phyloP scores from a whole-genome alignment of 92 coral and sea anemone species.

The Isaurus tuberculatus region DNA sequence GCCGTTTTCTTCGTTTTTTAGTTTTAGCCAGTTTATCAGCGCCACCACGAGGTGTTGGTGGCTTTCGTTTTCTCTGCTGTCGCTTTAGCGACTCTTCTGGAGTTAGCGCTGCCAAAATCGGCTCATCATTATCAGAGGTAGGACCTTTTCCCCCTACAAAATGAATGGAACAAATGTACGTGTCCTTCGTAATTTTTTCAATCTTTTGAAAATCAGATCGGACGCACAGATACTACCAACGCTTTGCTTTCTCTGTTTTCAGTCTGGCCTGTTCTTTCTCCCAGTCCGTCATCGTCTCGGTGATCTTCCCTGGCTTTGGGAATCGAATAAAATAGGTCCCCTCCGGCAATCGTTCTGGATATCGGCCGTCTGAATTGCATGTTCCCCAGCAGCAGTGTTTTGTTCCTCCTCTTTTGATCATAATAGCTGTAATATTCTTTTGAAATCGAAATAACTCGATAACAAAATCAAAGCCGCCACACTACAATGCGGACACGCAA shows the following conservation, averaged over 20 bases:
- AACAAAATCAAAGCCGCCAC: not conserved
- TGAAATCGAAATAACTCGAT: slow-evolving; percentile 19
- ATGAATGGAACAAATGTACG: slow-evolving; percentile 33
- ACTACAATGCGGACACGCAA: slow-evolving; percentile 15
- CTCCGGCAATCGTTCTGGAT: slow-evolving; percentile 10
- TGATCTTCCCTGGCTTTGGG: slow-evolving; percentile 34
- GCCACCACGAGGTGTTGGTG: slow-evolving; percentile 38
- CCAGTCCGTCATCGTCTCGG: slow-evolving; percentile 26
- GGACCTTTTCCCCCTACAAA: slow-evolving; percentile 29
- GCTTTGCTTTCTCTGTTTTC: slow-evolving; percentile 27
- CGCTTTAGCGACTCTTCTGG: slow-evolving; percentile 23
- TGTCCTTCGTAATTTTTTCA: slow-evolving; percentile 18
- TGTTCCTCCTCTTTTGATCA: slow-evolving; percentile 11
- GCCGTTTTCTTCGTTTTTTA: slow-evolving; percentile 13
- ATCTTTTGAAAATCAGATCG: slow-evolving; percentile 12
- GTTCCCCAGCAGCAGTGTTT: slow-evolving; percentile 21
- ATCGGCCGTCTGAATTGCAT: slow-evolving; percentile 9
- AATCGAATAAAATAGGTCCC: slow-evolving; percentile 10
- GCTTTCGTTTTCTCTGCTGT: slow-evolving; percentile 20
- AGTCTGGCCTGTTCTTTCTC: slow-evolving; percentile 31
- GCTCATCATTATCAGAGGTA: slow-evolving; percentile 3
- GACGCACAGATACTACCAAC: slow-evolving; percentile 21
- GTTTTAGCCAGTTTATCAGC: not conserved
- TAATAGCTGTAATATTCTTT: slow-evolving; percentile 19
- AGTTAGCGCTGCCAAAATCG: slow-evolving; percentile 29